These are phyloP conservation scores for Batillaria attramentaria DNA, from an alignment of 1,140 invertebrate species.

Conservation along the genomic window DNA sequence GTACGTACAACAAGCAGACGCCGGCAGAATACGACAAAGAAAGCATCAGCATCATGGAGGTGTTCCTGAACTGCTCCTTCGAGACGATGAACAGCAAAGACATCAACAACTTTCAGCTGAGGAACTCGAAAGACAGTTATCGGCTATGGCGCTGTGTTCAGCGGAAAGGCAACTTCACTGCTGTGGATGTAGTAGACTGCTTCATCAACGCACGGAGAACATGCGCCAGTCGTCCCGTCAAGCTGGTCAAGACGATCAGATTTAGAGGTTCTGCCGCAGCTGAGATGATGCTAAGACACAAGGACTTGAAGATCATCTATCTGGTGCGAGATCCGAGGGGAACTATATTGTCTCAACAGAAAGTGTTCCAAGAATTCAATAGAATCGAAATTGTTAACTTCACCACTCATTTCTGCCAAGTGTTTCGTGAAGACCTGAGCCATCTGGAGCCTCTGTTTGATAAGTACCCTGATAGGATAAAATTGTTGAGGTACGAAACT, in stretches of 20 bases:
- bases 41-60: slow-evolving; percentile 4
- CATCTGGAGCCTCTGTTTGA: slow-evolving; percentile 11
- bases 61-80: slow-evolving; percentile 33
- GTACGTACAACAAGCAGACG: background rate
- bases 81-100: slow-evolving; percentile 24
- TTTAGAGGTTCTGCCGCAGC: slow-evolving; percentile 27
- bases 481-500: slow-evolving; percentile 39
- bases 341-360: slow-evolving; percentile 6
- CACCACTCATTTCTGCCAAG: slow-evolving; percentile 36
- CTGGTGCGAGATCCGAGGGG: slow-evolving; percentile 31
- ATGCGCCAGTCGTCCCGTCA: slow-evolving; percentile 30
- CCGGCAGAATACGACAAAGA: background rate
- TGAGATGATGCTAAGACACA: slow-evolving; percentile 31
- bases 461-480: slow-evolving; percentile 22
- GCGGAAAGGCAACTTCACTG: background rate
- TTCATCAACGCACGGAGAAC: slow-evolving; percentile 13
- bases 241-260: slow-evolving; percentile 40
- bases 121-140: slow-evolving; percentile 12
- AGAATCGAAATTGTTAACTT: slow-evolving; percentile 5
- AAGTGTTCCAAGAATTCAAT: slow-evolving; percentile 23
- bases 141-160: slow-evolving; percentile 22
- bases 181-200: slow-evolving; percentile 17
- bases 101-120: slow-evolving; percentile 30
- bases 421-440: slow-evolving; percentile 39
- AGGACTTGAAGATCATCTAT: slow-evolving; percentile 26